Conservation (phyloP, 2,797 vertebrate species). For the Austrolebias charrua region DNA sequence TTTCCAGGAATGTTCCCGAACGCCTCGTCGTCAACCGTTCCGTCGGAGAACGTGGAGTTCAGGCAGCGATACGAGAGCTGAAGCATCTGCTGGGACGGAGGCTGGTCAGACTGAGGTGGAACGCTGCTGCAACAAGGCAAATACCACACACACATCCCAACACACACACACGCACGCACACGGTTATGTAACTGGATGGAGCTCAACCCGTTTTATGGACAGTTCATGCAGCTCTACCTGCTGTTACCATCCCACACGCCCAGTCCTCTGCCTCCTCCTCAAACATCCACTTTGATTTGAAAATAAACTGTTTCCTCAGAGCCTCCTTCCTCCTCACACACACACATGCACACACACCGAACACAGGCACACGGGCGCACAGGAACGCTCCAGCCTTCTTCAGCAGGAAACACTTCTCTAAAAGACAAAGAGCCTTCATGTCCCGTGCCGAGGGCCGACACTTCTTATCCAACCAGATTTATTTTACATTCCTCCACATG, state of each 20-base stretch:
- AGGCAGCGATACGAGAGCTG: constrained; percentile 53
- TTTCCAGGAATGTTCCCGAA: constrained; percentile 47
- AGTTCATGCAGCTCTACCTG: constrained; percentile 67
- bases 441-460: background rate
- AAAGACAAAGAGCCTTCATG: constrained; percentile 9
- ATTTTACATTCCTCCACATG: no score
- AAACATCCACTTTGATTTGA: constrained; percentile 36
- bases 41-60: constrained; percentile 6
- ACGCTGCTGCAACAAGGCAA: constrained; percentile 50
- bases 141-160: constrained; percentile 52
- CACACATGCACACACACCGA: background rate
- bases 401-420: constrained; percentile 43
- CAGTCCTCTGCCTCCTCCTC: constrained; percentile 15
- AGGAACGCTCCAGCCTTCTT: constrained; percentile 23
- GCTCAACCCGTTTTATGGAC: constrained; percentile 56
- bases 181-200: constrained; percentile 79
- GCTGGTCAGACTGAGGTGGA: constrained; percentile 70
- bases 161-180: constrained; percentile 25
- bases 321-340: constrained; percentile 29
- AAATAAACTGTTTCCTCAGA: constrained; percentile 65
- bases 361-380: constrained; percentile 7
- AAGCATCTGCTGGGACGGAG: constrained; percentile 64
- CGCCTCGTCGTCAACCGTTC: constrained; percentile 26
- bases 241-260: constrained; percentile 24
- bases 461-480: no score